Evolutionary conservation across 1,140 invertebrate genomes (phyloP), one percentile per base, ranked within the genome.

Genomic region (Araneus ventricosus): DNA sequence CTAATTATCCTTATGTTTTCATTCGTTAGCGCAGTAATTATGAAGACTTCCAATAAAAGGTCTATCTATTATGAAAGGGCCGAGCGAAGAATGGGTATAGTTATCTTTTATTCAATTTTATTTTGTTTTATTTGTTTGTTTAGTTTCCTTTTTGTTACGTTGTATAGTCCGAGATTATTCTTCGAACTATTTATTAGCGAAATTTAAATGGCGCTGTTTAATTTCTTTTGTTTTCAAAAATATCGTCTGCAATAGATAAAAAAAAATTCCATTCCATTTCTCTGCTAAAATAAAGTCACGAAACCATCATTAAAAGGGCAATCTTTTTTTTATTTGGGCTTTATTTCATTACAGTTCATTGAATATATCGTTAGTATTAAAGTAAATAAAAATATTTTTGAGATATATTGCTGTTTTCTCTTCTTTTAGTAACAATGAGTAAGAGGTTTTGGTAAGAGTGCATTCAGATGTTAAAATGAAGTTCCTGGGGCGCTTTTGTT

Each of bases 1-100:
- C 89, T 91, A 91, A 91, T 91, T 91, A 91, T 91, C 75, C 89
- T 84, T 91, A 91, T 91, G 89, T 91, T 91, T 91, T 91, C 89
- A 91, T 91, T 91, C 89, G 75, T 91, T 91, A 91, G 80, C 75
- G 20, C 34, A 59, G 79, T 84, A 91, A 91, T 91, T 91, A 91
- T 91, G 75, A 91, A 91, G 70, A 67, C 59, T 91, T 90, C 80
- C 79, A 84, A 91, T 84, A 91, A 91, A 91, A 91, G 52, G 37
- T 87, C 85, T 87, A 87, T 87, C 59, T 61, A 45, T 61, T 84
- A 87, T 87, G 34, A 87, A 85, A 61, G 85, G 70, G 1, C 45
- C 39, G 10, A 41, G 41, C 57, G 22, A 61, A 45, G 85, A 87
- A 87, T 61, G 59, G 85, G 34, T 37, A 63, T 87, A 61, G 85